A percentile compares a stretch with the other conserved stretches of the same genome.
Conservation (phyloP, 2,113 vertebrate species). For the Oreochromis aureus region DNA sequence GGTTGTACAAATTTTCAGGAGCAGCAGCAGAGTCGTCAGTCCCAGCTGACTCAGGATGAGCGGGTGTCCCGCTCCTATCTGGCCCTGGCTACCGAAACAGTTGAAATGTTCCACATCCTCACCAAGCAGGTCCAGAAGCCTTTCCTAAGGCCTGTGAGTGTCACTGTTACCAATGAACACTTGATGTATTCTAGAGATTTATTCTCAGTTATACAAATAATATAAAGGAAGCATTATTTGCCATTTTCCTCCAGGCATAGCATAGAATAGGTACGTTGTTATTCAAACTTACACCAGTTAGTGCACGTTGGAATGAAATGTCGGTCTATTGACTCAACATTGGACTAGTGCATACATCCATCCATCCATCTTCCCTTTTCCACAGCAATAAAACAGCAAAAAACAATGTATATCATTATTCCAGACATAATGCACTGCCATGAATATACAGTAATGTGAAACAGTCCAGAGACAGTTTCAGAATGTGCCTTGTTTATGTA, state of each 20-base stretch:
- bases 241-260: not conserved
- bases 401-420: not conserved
- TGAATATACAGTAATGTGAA: not conserved
- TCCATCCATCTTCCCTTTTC: not conserved
- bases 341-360: not conserved
- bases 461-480: not conserved
- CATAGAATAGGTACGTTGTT: not conserved
- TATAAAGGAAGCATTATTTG: not conserved
- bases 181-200: not conserved
- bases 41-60: conserved; percentile 96
- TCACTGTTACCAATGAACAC: not conserved
- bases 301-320: not conserved
- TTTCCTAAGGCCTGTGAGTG: conserved; percentile 96
- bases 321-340: not conserved
- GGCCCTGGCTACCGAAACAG: conserved; percentile 93
- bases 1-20: conserved; percentile 70
- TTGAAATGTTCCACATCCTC: conserved; percentile 99
- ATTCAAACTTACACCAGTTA: not conserved
- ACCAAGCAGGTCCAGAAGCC: conserved; percentile 99
- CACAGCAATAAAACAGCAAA: not conserved
- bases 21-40: conserved; percentile 95
- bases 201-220: not conserved
- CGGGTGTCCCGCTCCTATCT: conserved; percentile 95
- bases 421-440: not conserved
- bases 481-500: not conserved